Conservation (phyloP, 2,113 vertebrate genomes). For the Sebastes fasciatus region DNA sequence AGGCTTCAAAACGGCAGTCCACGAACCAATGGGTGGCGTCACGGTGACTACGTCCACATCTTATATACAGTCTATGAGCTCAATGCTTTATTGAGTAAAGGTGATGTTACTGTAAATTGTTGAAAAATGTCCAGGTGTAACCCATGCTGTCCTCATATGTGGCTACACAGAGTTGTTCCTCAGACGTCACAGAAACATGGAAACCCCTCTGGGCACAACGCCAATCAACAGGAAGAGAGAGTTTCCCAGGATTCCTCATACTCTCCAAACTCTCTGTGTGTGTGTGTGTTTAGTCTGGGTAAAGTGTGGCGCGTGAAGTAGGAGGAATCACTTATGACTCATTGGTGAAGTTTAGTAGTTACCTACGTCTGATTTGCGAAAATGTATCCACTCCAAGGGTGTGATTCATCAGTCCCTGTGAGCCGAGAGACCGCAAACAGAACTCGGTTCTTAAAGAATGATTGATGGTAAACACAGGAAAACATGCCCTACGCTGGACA, state of each 20-base stretch:
- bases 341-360: slow-evolving; percentile 41
- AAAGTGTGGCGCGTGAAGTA: slow-evolving; percentile 19
- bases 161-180: slow-evolving; percentile 4
- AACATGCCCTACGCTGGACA: neutral
- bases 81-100: too few relatives aligned
- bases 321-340: slow-evolving; percentile 47
- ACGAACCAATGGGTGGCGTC: too few relatives aligned
- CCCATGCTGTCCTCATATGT: slow-evolving; percentile 20
- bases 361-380: slow-evolving; percentile 29
- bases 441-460: neutral
- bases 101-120: neutral
- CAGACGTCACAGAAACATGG: slow-evolving; percentile 26
- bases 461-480: slow-evolving; percentile 23
- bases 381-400: slow-evolving; percentile 30
- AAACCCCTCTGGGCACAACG: slow-evolving; percentile 14
- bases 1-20: too few relatives aligned
- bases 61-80: too few relatives aligned
- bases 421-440: slow-evolving; percentile 4
- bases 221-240: slow-evolving; percentile 54
- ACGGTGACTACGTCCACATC: too few relatives aligned
- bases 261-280: slow-evolving; percentile 26
- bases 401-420: slow-evolving; percentile 38
- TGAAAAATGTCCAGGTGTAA: slow-evolving; percentile 32
- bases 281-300: slow-evolving; percentile 66
- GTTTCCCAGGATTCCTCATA: slow-evolving; percentile 58